Conservation (phyloP, 2,797 vertebrate species). For the Argya squamiceps region DNA sequence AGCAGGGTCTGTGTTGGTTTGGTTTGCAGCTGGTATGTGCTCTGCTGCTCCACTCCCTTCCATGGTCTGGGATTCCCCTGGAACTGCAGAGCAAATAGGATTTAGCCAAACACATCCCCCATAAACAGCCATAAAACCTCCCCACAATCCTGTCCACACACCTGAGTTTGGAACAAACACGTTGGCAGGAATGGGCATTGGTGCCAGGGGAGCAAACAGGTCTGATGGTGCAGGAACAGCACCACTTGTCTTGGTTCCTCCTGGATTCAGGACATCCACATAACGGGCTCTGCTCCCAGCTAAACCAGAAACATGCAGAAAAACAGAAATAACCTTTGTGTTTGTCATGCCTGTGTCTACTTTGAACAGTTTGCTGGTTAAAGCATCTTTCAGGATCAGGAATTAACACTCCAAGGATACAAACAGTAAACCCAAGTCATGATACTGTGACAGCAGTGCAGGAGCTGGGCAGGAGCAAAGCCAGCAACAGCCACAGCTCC, state of each 20-base stretch:
- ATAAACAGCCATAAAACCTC: fast-evolving
- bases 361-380: background rate
- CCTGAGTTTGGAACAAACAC: conserved; percentile 80
- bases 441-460: background rate
- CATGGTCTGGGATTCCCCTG: conserved; percentile 81
- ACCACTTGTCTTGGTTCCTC: conserved; percentile 74
- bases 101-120: background rate
- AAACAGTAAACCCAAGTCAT: background rate
- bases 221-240: conserved; percentile 81
- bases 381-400: background rate
- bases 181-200: conserved; percentile 89
- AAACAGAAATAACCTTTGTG: background rate
- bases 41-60: conserved; percentile 79
- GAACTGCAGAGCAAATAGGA: conserved; percentile 62
- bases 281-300: conserved; percentile 87
- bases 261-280: conserved; percentile 91
- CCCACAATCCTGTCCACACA: background rate
- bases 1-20: conserved; percentile 71
- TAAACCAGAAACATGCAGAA: background rate
- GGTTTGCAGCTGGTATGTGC: conserved; percentile 63
- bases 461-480: background rate
- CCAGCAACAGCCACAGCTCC: background rate
- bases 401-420: background rate
- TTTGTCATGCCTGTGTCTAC: background rate
- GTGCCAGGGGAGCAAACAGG: conserved; percentile 92